phyloP scores from a whole-genome alignment of 2,888 invertebrate species.

The Pedicia rivosa region DNA sequence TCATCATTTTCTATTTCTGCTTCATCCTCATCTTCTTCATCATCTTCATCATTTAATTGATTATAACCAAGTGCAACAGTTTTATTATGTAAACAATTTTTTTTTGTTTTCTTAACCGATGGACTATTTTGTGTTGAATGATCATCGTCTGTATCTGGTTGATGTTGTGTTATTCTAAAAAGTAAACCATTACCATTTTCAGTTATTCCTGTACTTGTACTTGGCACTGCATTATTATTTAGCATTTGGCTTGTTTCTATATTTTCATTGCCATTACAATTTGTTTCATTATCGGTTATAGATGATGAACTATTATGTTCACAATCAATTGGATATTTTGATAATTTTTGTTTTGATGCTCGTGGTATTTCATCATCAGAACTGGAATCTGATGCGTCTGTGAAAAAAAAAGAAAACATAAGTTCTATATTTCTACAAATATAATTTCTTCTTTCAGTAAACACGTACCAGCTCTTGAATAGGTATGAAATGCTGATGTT shows the following conservation, averaged over 20 bases:
- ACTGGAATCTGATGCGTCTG: not conserved
- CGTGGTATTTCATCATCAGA: constrained; percentile 8
- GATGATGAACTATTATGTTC: too few species aligned
- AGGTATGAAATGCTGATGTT: too few species aligned
- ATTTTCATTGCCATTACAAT: too few species aligned
- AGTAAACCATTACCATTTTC: constrained; percentile 22
- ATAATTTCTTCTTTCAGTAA: not conserved
- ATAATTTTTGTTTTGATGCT: too few species aligned
- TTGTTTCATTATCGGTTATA: too few species aligned
- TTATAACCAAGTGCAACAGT: constrained; percentile 19
- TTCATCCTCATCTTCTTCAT: not conserved
- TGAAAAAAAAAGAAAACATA: too few species aligned
- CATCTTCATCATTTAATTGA: constrained; percentile 10
- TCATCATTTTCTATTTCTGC: not conserved
- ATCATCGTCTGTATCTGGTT: constrained; percentile 45
- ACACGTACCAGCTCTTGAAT: too few species aligned
- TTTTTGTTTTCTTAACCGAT: too few species aligned
- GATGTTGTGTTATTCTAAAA: constrained; percentile 37
- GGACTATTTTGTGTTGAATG: constrained; percentile 22
- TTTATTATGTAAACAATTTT: not conserved
- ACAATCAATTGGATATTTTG: too few species aligned
- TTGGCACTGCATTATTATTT: constrained; percentile 38
- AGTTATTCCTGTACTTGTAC: constrained; percentile 45
- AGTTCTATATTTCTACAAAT: not conserved
- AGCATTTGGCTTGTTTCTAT: not conserved